These are phyloP conservation scores for Oceanites oceanicus DNA, from an alignment of 2,113 vertebrate genomes.

Conservation along the genomic window DNA sequence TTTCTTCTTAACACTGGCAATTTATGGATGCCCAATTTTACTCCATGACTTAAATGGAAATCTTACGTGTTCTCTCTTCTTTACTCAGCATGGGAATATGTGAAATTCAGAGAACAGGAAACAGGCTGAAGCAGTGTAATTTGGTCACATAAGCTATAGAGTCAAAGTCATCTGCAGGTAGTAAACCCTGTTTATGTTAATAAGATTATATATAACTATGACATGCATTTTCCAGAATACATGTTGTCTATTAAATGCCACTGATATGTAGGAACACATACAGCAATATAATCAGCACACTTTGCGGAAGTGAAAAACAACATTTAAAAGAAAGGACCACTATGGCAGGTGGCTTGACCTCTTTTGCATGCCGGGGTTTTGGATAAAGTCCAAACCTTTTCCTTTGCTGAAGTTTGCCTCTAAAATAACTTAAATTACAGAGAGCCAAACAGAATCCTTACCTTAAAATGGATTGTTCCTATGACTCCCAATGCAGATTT, in stretches of 20 bases:
- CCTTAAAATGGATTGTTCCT: not conserved
- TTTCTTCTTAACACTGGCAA: not conserved
- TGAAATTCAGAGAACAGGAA: not conserved
- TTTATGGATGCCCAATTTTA: not conserved
- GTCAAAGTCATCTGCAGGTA: not conserved
- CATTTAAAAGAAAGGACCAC: not conserved
- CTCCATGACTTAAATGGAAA: not conserved
- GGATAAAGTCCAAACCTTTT: not conserved
- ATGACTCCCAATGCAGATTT: not conserved
- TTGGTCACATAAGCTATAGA: not conserved
- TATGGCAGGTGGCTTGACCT: not conserved
- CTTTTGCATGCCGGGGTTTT: not conserved
- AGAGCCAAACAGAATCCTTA: not conserved
- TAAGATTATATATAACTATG: not conserved
- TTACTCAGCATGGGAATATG: not conserved
- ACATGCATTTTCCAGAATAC: not conserved
- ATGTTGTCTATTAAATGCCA: not conserved
- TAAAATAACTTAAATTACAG: not conserved
- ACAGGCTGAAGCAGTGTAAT: not conserved
- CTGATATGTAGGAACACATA: not conserved
- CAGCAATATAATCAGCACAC: not conserved
- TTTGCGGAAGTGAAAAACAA: not conserved
- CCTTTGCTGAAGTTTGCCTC: not conserved
- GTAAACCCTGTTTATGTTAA: not conserved
- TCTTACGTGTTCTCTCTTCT: not conserved